phyloP scores from a whole-genome alignment of 2,888 invertebrate genomes.

The Drosophila aldrichi region DNA sequence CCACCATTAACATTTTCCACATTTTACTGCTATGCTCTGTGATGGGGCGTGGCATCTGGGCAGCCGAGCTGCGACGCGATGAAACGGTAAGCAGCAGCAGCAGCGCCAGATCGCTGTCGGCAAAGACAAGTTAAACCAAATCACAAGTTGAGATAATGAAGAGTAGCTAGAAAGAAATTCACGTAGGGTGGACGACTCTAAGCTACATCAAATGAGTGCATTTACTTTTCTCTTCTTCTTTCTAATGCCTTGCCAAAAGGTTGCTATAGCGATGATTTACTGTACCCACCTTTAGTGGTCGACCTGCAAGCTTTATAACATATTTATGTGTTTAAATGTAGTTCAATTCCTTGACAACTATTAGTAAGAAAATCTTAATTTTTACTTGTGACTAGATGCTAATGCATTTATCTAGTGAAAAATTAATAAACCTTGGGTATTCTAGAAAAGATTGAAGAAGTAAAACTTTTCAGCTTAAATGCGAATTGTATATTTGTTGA shows the following conservation, averaged over 20 bases:
- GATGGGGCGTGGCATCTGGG: constrained; percentile 39
- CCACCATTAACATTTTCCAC: constrained; percentile 55
- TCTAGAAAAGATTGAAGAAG: too few species aligned
- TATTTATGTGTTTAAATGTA: neutral
- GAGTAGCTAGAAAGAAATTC: neutral
- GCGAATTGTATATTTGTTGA: neutral
- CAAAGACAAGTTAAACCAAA: constrained; percentile 22
- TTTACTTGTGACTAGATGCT: too few species aligned
- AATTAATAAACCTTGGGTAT: neutral
- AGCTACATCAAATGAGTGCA: constrained; percentile 1
- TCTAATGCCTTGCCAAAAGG: neutral
- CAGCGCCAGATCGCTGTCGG: constrained; percentile 26
- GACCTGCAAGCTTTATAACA: neutral
- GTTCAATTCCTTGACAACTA: neutral
- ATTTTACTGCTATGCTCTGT: constrained; percentile 45
- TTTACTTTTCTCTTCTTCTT: neutral
- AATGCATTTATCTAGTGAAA: neutral
- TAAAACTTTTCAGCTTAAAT: neutral
- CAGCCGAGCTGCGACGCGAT: constrained; percentile 75
- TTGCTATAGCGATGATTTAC: neutral
- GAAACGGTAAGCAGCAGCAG: constrained; percentile 66
- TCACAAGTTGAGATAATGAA: constrained; percentile 29
- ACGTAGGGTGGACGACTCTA: neutral
- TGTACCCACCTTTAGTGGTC: neutral
- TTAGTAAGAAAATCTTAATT: too few species aligned